phyloP scores from a whole-genome alignment of 2,113 vertebrate species.

The Baryphthengus martii region DNA sequence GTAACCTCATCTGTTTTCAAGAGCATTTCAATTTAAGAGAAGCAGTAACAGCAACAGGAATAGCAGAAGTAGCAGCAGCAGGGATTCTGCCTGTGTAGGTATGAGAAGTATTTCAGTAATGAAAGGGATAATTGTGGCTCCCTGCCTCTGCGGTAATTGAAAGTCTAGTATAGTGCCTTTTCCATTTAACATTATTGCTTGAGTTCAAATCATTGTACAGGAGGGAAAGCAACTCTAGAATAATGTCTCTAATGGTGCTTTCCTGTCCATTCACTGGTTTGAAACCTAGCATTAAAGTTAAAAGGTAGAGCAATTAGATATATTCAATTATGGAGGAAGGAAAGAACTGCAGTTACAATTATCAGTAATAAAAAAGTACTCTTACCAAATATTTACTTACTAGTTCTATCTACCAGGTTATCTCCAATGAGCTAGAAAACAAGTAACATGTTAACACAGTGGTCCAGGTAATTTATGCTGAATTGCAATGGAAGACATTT shows the following conservation, averaged over 20 bases:
- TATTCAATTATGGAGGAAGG: conserved; percentile 43
- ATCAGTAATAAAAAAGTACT: conserved; percentile 24
- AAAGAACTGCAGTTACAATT: conserved; percentile 54
- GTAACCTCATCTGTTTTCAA: conserved; percentile 64
- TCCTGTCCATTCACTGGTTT: conserved; percentile 48
- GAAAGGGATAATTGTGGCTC: conserved; percentile 73
- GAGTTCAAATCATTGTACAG: conserved; percentile 62
- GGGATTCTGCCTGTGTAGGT: conserved; percentile 45
- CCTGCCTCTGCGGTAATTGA: conserved; percentile 76
- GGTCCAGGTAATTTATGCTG: neutral
- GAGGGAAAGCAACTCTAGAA: conserved; percentile 42
- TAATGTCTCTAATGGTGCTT: conserved; percentile 56
- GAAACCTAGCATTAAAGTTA: conserved; percentile 64
- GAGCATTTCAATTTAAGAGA: conserved; percentile 49
- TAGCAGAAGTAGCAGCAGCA: conserved; percentile 42
- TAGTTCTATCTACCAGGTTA: conserved; percentile 8
- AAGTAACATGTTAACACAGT: neutral
- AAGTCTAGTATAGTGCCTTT: conserved; percentile 67
- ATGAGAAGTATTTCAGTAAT: conserved; percentile 63
- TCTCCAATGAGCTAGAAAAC: neutral
- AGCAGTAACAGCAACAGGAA: conserved; percentile 36
- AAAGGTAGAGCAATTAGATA: conserved; percentile 61
- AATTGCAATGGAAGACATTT: neutral
- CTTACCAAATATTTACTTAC: conserved; percentile 51
- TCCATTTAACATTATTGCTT: conserved; percentile 76